Evolutionary conservation across 1,140 invertebrate genomes (phyloP), one percentile per base, ranked within the genome.

Genomic region (Apolygus lucorum): DNA sequence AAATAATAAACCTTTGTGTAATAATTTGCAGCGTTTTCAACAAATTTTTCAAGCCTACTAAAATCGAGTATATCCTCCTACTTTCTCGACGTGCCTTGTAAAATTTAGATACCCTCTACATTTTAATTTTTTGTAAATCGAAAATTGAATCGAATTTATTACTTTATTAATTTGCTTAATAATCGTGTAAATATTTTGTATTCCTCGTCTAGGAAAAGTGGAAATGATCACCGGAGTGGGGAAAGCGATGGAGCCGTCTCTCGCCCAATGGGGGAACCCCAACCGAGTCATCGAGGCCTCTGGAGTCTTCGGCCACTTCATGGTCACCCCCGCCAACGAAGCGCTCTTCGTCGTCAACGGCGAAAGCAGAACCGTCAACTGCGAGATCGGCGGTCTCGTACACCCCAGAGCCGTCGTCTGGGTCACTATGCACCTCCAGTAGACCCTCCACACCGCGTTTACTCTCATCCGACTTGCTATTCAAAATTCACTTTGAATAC

Each of bases 151-250:
- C n/a, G n/a, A n/a, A n/a, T n/a, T n/a, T n/a, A n/a, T n/a, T n/a
- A n/a, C n/a, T n/a, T n/a, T n/a, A n/a, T n/a, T n/a, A n/a, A n/a
- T n/a, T n/a, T n/a, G n/a, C n/a, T n/a, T n/a, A n/a, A n/a, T n/a
- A n/a, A n/a, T n/a, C n/a, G n/a, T n/a, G n/a, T n/a, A n/a, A 49
- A 49, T 29, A 13, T 34, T 67, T 42, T 2, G 8, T 11, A 70
- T 29, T 24, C 70, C 71, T 64, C 73, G 76, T 74, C 1, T 75
- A 86, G 84, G 84, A 8, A 90, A 90, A 84, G 88, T 92, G 8
- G 89, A 91, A 77, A 87, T 90, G 80, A 88, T 92, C 70, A 88
- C 87, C 1, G 88, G 88, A 27, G 87, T 89, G 2, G 87, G 87
- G 1, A 83, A 83, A 74, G 84, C 87, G 17, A 83, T 85, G 78